Evolutionary conservation across 2,797 vertebrate species (phyloP).

Genomic region (Morus bassanus): DNA sequence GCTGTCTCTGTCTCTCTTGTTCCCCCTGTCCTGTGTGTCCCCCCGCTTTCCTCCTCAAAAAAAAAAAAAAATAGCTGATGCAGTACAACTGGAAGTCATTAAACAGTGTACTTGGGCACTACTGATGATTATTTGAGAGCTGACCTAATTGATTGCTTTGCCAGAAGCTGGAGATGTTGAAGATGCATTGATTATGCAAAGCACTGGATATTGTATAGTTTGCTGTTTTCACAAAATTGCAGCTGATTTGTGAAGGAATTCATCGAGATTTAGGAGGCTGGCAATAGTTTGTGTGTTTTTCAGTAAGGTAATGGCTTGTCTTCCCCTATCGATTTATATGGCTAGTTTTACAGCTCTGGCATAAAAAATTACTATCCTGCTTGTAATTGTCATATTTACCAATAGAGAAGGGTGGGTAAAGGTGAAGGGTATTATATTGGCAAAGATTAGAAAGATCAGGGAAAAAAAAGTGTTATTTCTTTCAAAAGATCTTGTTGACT

Average conservation of each 20-base stretch:
- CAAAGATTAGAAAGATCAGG: not conserved
- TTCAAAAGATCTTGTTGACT: not conserved
- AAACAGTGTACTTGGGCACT: not conserved
- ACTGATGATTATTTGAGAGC: not conserved
- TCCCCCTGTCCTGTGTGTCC: too few relatives aligned
- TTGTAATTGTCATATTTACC: not conserved
- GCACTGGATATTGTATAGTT: not conserved
- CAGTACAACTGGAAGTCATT: not conserved
- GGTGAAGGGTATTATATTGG: not conserved
- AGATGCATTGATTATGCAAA: constrained; percentile 17
- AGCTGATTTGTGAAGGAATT: not conserved
- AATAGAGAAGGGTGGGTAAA: not conserved
- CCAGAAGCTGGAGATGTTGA: not conserved
- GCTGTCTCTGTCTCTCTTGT: not conserved
- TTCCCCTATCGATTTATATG: not conserved
- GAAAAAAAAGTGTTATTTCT: not conserved
- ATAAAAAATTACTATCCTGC: not conserved
- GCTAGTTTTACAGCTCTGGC: not conserved
- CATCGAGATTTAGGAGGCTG: not conserved
- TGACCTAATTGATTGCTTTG: constrained; percentile 6
- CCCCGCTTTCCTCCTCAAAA: rapidly evolving
- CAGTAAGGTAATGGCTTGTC: not conserved
- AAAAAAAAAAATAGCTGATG: not conserved
- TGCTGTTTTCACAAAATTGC: not conserved
- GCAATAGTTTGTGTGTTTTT: not conserved